Evolutionary conservation across 2,888 invertebrate genomes (phyloP), one percentile per base, ranked within the genome.

Genomic region (Liposcelis brunnea): DNA sequence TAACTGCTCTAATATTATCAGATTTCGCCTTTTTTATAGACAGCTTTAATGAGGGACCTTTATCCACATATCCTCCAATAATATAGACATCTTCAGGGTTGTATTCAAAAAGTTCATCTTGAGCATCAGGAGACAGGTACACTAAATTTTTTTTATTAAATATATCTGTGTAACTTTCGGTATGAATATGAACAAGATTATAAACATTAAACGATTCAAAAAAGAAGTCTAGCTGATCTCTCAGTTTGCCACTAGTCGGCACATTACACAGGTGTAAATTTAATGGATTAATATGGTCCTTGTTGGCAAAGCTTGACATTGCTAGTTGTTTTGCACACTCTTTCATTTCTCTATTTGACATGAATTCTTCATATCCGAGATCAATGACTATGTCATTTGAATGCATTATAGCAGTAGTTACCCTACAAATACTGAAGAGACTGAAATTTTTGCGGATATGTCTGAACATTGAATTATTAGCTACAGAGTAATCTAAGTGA

Each of bases 71-170:
- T 10, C 55, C 61, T 59, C 66, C 93, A 56, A 94, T 71, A 48
- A 94, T 83, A 58, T 93, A 93, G 8, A 87, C 63, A 53, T 79
- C 76, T 60, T 89, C 77, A 52, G 73, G 75, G 64, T 86, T 77
- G 63, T 71, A 90, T 21, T 68, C 59, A 0, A 61, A 61, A 53
- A 93, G 56, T 54, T 77, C 76, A 45, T 76, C 70, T n/a, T 71
- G 65, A 53, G 83, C 81, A 61, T 94, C 80, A 6, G 93, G 91
- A 10, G 91, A 83, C 36, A 94, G 66, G 60, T 94, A 94, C 0
- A 94, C 81, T 16, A 94, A 62, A 49, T 77, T 70, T 5, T 85
- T 68, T 59, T 74, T 83, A 0, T 85, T 80, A 61, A 83, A 93
- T 8, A 82, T n/a, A 50, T 93, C 80, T 46, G 85, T 65, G 58